phyloP scores from a whole-genome alignment of 2,888 invertebrate species.

The Pterostichus niger region DNA sequence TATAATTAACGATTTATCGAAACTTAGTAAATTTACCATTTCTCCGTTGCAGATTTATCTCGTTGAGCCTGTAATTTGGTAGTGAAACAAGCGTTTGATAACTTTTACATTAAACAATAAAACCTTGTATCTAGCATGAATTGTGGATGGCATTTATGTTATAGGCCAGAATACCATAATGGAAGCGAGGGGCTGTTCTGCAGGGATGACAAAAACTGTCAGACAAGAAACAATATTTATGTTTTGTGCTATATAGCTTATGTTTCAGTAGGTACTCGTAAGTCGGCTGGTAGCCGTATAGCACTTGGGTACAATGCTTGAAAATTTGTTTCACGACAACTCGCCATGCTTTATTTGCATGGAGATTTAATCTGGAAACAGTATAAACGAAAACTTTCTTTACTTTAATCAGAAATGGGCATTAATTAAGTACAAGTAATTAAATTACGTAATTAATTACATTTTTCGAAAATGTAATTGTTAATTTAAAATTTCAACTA shows the following conservation, averaged over 20 bases:
- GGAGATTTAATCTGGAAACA: conserved; percentile 13
- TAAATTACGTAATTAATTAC: too few relatives aligned
- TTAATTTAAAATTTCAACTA: too few relatives aligned
- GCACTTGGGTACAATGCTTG: too few relatives aligned
- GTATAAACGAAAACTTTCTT: neutral
- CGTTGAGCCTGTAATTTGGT: conserved; percentile 24
- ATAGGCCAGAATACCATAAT: conserved; percentile 72
- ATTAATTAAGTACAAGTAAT: too few relatives aligned
- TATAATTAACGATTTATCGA: neutral
- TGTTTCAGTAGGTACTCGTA: conserved; percentile 69
- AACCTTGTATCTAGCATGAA: conserved; percentile 69
- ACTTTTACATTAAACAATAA: conserved; percentile 33
- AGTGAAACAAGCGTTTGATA: conserved; percentile 18
- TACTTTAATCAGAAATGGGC: too few relatives aligned
- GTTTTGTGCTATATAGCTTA: conserved; percentile 72
- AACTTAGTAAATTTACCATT: conserved; percentile 30
- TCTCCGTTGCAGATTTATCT: conserved; percentile 18
- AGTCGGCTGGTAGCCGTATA: neutral
- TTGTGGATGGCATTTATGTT: conserved; percentile 72
- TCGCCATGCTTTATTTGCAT: conserved; percentile 58
- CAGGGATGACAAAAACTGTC: conserved; percentile 72
- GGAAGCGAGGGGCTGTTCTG: conserved; percentile 72
- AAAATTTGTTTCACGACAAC: neutral
- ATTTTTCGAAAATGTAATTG: too few relatives aligned
- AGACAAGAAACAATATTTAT: conserved; percentile 73